These are phyloP conservation scores for Strigamia transsilvanica DNA, from an alignment of 2,888 invertebrate genomes.

Conservation along the genomic window DNA sequence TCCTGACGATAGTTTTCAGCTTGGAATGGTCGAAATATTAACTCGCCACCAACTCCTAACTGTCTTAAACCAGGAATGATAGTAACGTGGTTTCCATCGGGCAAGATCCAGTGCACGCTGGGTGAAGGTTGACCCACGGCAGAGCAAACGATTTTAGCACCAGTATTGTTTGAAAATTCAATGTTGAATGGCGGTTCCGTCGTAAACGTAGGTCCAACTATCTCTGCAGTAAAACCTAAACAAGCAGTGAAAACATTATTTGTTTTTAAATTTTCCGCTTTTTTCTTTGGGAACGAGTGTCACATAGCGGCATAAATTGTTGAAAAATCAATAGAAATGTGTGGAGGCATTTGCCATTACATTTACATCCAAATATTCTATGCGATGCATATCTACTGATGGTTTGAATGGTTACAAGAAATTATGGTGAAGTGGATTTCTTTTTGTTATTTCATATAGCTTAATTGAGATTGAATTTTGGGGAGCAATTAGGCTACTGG, in stretches of 20 bases:
- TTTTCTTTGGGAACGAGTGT: not conserved
- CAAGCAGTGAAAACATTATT: not conserved
- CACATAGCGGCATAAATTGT: not conserved
- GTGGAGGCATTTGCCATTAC: not conserved
- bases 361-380: not conserved
- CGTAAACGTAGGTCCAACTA: not conserved
- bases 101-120: not conserved
- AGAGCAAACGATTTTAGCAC: not conserved
- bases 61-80: constrained; percentile 1
- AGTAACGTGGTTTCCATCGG: not conserved
- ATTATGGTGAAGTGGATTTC: not conserved
- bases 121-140: not conserved
- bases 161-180: constrained; percentile 27
- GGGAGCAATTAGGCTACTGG: not conserved
- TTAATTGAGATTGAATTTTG: not conserved
- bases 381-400: not conserved
- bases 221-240: not conserved
- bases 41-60: not conserved
- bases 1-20: constrained; percentile 22
- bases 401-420: not conserved
- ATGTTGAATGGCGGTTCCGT: not conserved
- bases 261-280: not conserved
- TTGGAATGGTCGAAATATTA: constrained; percentile 1
- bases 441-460: not conserved
- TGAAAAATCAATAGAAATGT: constrained; percentile 7